Evolutionary conservation across 2,113 vertebrate species (phyloP).

Genomic region (Austrofundulus limnaeus): DNA sequence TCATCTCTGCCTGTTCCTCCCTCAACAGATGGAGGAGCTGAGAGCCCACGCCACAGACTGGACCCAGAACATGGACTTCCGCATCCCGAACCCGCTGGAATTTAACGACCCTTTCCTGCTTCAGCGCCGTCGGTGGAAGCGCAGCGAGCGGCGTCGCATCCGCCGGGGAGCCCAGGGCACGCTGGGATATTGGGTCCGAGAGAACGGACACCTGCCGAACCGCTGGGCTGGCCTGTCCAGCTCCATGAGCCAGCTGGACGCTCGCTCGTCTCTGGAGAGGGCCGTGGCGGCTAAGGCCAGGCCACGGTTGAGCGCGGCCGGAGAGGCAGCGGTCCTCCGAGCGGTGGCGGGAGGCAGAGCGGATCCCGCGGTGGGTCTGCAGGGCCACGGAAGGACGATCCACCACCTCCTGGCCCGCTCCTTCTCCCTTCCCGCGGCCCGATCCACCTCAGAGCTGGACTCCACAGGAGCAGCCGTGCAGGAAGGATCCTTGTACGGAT

Average conservation of each 20-base stretch:
- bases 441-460: slow-evolving; percentile 50
- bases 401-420: slow-evolving; percentile 55
- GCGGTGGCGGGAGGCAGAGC: slow-evolving; percentile 19
- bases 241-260: slow-evolving; percentile 60
- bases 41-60: slow-evolving; percentile 91
- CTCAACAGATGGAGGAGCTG: slow-evolving; percentile 86
- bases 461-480: slow-evolving; percentile 24
- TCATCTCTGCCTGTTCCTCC: not conserved
- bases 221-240: slow-evolving; percentile 63
- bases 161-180: slow-evolving; percentile 68
- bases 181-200: slow-evolving; percentile 53
- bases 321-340: slow-evolving; percentile 4
- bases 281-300: slow-evolving; percentile 9
- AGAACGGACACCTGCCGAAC: slow-evolving; percentile 74
- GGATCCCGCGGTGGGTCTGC: slow-evolving; percentile 28
- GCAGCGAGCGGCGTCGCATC: slow-evolving; percentile 69
- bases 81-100: slow-evolving; percentile 83
- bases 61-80: slow-evolving; percentile 86
- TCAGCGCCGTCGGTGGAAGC: slow-evolving; percentile 77
- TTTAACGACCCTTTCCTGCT: slow-evolving; percentile 81
- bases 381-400: slow-evolving; percentile 43
- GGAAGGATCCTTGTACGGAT: slow-evolving; percentile 50
- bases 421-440: slow-evolving; percentile 62
- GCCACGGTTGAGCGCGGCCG: slow-evolving; percentile 6
- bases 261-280: slow-evolving; percentile 34